phyloP scores from a whole-genome alignment of 2,797 vertebrate species.

The Pseudomugil gertrudae region DNA sequence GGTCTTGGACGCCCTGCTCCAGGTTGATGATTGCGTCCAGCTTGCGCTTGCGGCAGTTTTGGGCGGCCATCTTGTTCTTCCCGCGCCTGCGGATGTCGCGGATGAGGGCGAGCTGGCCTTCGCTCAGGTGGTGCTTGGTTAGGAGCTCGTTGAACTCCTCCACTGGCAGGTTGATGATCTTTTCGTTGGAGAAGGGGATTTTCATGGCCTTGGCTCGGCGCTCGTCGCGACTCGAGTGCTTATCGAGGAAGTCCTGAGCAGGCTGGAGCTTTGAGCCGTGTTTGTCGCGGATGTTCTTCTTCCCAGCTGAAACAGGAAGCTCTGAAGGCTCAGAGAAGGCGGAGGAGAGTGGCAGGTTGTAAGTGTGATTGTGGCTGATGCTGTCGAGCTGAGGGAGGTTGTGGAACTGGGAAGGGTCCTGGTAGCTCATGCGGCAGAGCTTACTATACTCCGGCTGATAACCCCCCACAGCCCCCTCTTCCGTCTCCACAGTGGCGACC shows the following conservation, averaged over 20 bases:
- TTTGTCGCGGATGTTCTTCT: slow-evolving; percentile 88
- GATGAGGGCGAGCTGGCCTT: slow-evolving; percentile 94
- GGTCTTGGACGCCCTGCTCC: slow-evolving; percentile 94
- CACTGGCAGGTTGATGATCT: slow-evolving; percentile 97
- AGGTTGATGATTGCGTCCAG: slow-evolving; percentile 97
- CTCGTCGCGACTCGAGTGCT: slow-evolving; percentile 94
- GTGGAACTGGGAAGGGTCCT: slow-evolving; percentile 91
- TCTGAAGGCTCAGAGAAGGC: slow-evolving; percentile 82
- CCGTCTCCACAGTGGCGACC: slow-evolving; percentile 86
- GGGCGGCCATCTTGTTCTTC: slow-evolving; percentile 99
- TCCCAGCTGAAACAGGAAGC: slow-evolving; percentile 71
- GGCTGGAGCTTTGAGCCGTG: slow-evolving; percentile 79
- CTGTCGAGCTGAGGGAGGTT: slow-evolving; percentile 92
- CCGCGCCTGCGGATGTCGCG: slow-evolving; percentile 95
- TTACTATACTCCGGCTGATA: slow-evolving; percentile 97
- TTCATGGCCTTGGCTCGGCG: slow-evolving; percentile 95
- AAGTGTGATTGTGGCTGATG: slow-evolving; percentile 96
- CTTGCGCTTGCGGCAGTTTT: slow-evolving; percentile 98
- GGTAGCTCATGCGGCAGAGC: slow-evolving; percentile 98
- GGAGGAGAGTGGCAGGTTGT: slow-evolving; percentile 91
- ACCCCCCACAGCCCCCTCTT: slow-evolving; percentile 92
- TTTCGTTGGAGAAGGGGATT: slow-evolving; percentile 97
- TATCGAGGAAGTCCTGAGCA: slow-evolving; percentile 86
- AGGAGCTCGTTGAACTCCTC: slow-evolving; percentile 99
- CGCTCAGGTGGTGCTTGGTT: slow-evolving; percentile 95